Percentiles rank a stretch among this genome's conserved stretches.
phyloP scores from a whole-genome alignment of 1,140 invertebrate species.

The Popillia japonica region DNA sequence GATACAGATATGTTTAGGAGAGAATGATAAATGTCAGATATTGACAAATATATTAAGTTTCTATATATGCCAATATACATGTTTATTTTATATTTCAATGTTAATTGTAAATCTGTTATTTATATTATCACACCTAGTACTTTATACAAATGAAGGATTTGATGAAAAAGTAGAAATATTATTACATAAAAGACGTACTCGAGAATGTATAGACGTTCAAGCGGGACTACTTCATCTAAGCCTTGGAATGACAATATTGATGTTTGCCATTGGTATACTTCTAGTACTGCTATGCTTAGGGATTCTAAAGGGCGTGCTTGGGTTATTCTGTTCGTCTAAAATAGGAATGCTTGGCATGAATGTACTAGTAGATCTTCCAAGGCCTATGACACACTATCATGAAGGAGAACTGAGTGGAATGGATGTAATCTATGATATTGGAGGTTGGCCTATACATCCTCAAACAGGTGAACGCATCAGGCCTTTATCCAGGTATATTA shows the following conservation, averaged over 20 bases:
- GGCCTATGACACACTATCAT: slow-evolving; percentile 45
- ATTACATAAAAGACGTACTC: neutral
- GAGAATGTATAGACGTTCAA: slow-evolving; percentile 4
- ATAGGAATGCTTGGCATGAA: slow-evolving; percentile 40
- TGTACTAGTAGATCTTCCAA: slow-evolving; percentile 45
- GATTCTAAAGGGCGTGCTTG: slow-evolving; percentile 48
- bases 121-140: neutral
- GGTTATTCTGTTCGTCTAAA: slow-evolving; percentile 41
- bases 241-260: slow-evolving; percentile 13
- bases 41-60: neutral
- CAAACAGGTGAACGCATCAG: slow-evolving; percentile 41
- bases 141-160: slow-evolving; percentile 28
- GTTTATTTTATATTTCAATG: slow-evolving; percentile 12
- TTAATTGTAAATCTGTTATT: slow-evolving; percentile 1
- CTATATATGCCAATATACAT: no score
- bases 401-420: slow-evolving; percentile 43
- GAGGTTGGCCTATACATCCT: slow-evolving; percentile 41
- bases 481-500: slow-evolving; percentile 34
- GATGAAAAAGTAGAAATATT: slow-evolving; percentile 27
- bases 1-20: no score
- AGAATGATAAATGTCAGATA: no score
- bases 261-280: slow-evolving; percentile 7
- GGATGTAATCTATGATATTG: slow-evolving; percentile 39
- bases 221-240: slow-evolving; percentile 1
- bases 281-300: slow-evolving; percentile 40